Evolutionary conservation across 53 echinoderm and acorn worm species (phyloP), one percentile per base, ranked within the genome.

Genomic region (Actinopyga echinites): DNA sequence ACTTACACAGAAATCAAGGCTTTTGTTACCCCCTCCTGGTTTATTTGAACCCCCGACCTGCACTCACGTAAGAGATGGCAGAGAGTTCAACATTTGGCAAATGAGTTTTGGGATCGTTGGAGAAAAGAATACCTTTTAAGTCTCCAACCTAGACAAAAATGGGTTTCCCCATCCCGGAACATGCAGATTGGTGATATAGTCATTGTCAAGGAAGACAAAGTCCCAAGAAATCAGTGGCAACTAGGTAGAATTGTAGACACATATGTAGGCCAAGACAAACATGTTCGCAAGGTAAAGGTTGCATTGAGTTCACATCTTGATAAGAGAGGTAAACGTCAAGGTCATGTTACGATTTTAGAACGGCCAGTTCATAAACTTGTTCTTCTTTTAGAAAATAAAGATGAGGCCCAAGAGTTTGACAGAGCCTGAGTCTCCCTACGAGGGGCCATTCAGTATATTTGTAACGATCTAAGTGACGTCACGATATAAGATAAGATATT

Each of bases 101-200:
- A 88, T 30, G 87, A 88, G 12, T 91, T 91, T 65, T 88, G 91
- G 91, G 30, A 31, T 55, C 88, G 91, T 21, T 88, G 88, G 91
- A 87, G 85, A 86, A 86, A 88, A 23, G 91, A 88, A 64, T 91
- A 80, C 28, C 80, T 88, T 4, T 26, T 12, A 38, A 88, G 69
- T 62, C 85, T 91, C 4, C 85, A 88, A 64, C 40, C 69, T n/a
- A 73, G 88, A 25, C 84, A 80, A 56, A 89, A 88, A 64, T 88
- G 88, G 91, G 80, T 61, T 2, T 31, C 34, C 45, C 82, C 82
- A 40, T 25, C 55, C 1, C 81, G 59, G 13, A 80, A 88, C 32
- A 36, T 85, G 64, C 6, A 88, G 33, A 36, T 88, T 45, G 85
- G 81, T 20, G 88, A 91, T 37, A 57, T 84, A 22, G 85, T 91